These are phyloP conservation scores for Pristionchus maxplancki DNA, from an alignment of 2,888 invertebrate genomes.

Conservation along the genomic window DNA sequence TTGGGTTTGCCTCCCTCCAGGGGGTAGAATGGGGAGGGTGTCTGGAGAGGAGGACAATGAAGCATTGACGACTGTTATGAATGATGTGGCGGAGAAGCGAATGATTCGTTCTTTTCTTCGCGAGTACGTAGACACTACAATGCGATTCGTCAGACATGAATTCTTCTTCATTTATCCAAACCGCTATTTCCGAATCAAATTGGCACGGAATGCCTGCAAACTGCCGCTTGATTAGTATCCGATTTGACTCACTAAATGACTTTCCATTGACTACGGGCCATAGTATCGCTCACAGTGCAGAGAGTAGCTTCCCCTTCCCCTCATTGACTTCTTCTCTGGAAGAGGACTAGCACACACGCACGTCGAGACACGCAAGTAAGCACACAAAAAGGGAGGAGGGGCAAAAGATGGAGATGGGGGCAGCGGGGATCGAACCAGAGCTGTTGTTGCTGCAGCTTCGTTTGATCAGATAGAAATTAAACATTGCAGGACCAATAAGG, in stretches of 20 bases:
- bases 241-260: not conserved
- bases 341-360: conserved; percentile 24
- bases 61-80: not conserved
- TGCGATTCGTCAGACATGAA: too few species aligned
- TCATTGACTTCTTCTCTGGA: not conserved
- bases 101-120: too few species aligned
- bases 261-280: too few species aligned
- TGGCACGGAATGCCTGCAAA: too few species aligned
- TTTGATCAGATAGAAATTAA: too few species aligned
- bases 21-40: not conserved
- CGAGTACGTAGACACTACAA: too few species aligned
- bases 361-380: conserved; percentile 14
- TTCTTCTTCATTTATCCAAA: too few species aligned
- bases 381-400: conserved; percentile 24
- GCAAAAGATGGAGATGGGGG: conserved; percentile 19
- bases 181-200: too few species aligned
- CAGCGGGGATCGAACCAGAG: not conserved
- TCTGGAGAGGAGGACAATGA: not conserved
- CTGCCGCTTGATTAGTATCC: not conserved
- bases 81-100: not conserved
- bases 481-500: not conserved
- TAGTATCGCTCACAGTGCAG: not conserved
- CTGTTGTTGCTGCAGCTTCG: not conserved
- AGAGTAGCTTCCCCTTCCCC: not conserved
- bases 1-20: not conserved